Evolutionary conservation across 2,888 invertebrate species (phyloP).

Genomic region (Agonum fuliginosum): DNA sequence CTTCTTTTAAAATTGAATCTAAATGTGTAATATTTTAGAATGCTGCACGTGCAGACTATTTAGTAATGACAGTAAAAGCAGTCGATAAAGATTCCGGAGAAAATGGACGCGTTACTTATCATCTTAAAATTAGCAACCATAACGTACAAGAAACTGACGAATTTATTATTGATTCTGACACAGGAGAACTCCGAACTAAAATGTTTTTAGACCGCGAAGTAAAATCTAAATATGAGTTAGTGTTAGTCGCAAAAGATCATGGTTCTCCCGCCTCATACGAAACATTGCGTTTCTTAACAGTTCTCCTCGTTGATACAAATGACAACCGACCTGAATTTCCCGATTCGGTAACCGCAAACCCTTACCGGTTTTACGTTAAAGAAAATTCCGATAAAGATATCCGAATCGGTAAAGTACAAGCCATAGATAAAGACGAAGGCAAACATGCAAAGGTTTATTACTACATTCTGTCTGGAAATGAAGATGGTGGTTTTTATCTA

Average conservation of each 20-base stretch:
- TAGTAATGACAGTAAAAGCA: conserved; percentile 88
- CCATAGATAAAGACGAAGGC: conserved; percentile 85
- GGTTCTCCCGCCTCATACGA: conserved; percentile 89
- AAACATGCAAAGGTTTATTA: conserved; percentile 89
- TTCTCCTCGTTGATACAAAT: conserved; percentile 86
- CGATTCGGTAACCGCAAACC: conserved; percentile 75
- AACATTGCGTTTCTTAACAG: conserved; percentile 83
- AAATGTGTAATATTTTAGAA: conserved; percentile 74
- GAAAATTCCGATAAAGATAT: conserved; percentile 82
- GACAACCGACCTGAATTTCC: conserved; percentile 88
- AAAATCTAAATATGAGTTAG: conserved; percentile 81
- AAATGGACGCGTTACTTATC: conserved; percentile 90
- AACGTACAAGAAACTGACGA: conserved; percentile 88
- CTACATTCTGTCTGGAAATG: conserved; percentile 86
- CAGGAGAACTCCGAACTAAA: conserved; percentile 88
- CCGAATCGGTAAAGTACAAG: conserved; percentile 83
- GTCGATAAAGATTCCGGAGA: conserved; percentile 88
- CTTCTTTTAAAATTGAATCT: conserved; percentile 33
- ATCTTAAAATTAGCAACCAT: conserved; percentile 83
- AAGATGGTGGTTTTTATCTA: conserved; percentile 84
- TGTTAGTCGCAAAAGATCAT: conserved; percentile 88
- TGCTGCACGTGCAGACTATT: conserved; percentile 82
- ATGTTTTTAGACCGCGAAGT: conserved; percentile 87
- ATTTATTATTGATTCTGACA: conserved; percentile 85
- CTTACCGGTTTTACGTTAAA: conserved; percentile 81